Conservation (phyloP, 2,113 vertebrate species). For the Rhipidura dahli region DNA sequence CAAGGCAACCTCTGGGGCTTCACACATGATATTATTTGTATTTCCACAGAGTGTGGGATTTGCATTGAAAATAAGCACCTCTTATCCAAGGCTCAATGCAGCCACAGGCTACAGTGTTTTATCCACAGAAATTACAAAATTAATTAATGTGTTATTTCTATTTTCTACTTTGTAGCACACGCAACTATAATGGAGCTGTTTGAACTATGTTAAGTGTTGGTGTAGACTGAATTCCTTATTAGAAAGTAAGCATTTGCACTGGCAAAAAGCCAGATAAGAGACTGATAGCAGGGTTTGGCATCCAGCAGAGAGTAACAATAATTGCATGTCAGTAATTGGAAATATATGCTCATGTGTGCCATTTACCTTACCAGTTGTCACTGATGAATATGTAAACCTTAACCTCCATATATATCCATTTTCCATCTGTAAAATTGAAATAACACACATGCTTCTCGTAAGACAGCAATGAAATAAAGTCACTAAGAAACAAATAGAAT, state of each 20-base stretch:
- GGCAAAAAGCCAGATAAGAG: background rate
- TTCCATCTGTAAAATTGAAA: background rate
- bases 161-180: background rate
- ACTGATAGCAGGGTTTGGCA: background rate
- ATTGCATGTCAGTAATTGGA: conserved; percentile 3
- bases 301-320: background rate
- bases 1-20: background rate
- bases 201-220: background rate
- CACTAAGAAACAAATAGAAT: background rate
- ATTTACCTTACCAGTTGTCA: background rate
- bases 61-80: background rate
- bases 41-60: background rate
- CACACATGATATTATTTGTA: background rate
- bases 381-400: background rate
- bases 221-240: background rate
- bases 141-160: background rate
- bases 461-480: background rate
- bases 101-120: background rate
- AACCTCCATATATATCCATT: background rate
- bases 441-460: background rate
- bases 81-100: background rate
- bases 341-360: background rate
- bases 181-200: background rate
- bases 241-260: background rate
- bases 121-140: background rate